Conservation (phyloP, 1,140 invertebrate species). For the Danaus plexippus region DNA sequence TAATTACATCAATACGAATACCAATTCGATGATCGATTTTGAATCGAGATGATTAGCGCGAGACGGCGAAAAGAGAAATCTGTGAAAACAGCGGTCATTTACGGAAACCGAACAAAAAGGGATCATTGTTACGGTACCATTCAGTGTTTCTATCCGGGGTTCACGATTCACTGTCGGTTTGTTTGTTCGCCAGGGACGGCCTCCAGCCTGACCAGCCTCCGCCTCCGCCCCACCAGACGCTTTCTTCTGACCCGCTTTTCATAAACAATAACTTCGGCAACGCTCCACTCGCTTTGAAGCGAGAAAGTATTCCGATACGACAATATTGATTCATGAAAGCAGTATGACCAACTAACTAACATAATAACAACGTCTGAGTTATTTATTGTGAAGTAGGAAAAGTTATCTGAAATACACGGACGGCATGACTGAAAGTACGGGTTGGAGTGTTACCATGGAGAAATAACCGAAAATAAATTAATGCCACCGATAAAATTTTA, state of each 20-base stretch:
- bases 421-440: no score
- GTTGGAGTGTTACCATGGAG: no score
- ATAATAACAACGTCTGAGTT: no score
- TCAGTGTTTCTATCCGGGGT: constrained; percentile 29
- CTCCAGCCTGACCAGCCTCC: constrained; percentile 41
- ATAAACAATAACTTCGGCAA: constrained; percentile 63
- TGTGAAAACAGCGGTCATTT: constrained; percentile 15
- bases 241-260: constrained; percentile 70
- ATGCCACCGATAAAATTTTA: no score
- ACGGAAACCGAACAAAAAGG: constrained; percentile 22
- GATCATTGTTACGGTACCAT: constrained; percentile 20
- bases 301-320: constrained; percentile 53
- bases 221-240: constrained; percentile 41
- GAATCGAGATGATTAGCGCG: constrained; percentile 14
- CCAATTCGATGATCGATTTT: constrained; percentile 10
- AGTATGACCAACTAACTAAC: no score
- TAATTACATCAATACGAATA: constrained; percentile 6
- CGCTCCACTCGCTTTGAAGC: constrained; percentile 38
- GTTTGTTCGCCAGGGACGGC: constrained; percentile 48
- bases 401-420: no score
- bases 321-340: constrained; percentile 27
- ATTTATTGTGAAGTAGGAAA: no score
- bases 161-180: constrained; percentile 28
- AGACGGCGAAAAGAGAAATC: constrained; percentile 25
- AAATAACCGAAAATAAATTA: no score